Conservation (phyloP, 2,113 vertebrate species). For the Hippopotamus amphibius region DNA sequence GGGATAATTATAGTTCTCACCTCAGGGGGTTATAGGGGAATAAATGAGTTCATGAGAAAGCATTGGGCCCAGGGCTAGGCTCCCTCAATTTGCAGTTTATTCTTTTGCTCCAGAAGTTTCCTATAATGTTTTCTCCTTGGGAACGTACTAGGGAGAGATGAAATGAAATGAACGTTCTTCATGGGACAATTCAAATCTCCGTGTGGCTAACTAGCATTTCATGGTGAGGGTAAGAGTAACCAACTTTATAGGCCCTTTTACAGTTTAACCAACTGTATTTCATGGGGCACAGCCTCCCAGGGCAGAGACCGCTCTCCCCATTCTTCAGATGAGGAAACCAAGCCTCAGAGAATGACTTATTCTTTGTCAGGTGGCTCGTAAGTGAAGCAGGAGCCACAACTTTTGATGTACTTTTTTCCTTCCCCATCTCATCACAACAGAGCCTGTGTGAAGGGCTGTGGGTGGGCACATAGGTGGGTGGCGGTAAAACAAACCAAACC, state of each 20-base stretch:
- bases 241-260: not conserved
- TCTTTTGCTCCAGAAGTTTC: not conserved
- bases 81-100: not conserved
- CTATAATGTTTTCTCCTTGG: not conserved
- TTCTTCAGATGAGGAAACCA: not conserved
- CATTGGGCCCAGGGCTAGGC: not conserved
- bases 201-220: not conserved
- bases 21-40: not conserved
- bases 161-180: not conserved
- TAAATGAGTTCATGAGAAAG: not conserved
- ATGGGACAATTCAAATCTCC: not conserved
- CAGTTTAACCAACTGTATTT: not conserved
- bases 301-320: not conserved
- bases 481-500: not conserved
- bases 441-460: not conserved
- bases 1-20: not conserved
- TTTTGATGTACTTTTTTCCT: not conserved
- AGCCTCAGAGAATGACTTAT: not conserved
- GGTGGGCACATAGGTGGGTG: not conserved
- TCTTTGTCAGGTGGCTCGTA: not conserved
- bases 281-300: not conserved
- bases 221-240: not conserved
- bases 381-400: not conserved
- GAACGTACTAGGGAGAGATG: not conserved
- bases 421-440: not conserved